phyloP scores from a whole-genome alignment of 2,888 invertebrate species.

The Hyposoter dolosus region DNA sequence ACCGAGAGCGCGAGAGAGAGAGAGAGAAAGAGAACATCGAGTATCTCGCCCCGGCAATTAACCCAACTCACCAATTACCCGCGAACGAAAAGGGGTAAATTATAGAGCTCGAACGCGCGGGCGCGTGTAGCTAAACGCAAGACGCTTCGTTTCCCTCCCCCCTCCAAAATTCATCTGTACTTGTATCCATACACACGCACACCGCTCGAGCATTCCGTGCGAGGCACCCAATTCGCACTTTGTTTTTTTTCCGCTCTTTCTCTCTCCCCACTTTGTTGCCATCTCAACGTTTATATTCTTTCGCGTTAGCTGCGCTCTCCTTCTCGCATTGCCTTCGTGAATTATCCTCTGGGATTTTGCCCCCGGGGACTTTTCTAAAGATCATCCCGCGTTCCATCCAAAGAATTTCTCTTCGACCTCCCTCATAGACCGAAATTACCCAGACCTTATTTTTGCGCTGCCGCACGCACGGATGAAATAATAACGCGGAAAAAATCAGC shows the following conservation, averaged over 20 bases:
- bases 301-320: constrained; percentile 17
- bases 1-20: not conserved
- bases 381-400: constrained; percentile 4
- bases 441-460: not conserved
- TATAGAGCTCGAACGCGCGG: constrained; percentile 73
- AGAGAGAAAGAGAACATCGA: constrained; percentile 42
- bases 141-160: constrained; percentile 14
- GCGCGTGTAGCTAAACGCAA: constrained; percentile 62
- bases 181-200: not conserved
- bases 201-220: constrained; percentile 33
- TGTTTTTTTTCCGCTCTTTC: constrained; percentile 47
- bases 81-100: constrained; percentile 79
- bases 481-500: not conserved
- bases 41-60: constrained; percentile 77
- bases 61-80: constrained; percentile 77
- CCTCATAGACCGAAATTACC: constrained; percentile 58
- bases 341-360: constrained; percentile 56
- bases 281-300: constrained; percentile 26
- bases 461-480: not conserved
- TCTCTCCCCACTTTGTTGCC: constrained; percentile 15
- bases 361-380: constrained; percentile 56
- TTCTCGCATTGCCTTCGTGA: constrained; percentile 52
- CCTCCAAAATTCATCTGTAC: not conserved
- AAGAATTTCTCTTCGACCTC: constrained; percentile 49
- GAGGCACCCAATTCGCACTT: constrained; percentile 62